phyloP scores from a whole-genome alignment of 2,797 vertebrate genomes.

The Hafferia zeledoni region DNA sequence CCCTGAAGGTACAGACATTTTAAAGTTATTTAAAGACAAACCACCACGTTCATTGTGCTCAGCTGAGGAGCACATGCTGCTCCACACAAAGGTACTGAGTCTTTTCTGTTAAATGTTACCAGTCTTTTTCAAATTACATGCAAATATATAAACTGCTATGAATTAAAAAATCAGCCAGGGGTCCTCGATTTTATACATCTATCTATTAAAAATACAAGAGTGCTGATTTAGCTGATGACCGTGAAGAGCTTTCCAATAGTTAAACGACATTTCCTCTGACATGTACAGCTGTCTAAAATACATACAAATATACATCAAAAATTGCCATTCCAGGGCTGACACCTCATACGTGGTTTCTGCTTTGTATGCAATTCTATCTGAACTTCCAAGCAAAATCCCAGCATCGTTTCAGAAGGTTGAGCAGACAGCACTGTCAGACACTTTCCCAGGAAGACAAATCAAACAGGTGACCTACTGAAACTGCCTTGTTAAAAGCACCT shows the following conservation, averaged over 20 bases:
- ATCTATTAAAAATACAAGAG: background rate
- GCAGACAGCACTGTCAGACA: background rate
- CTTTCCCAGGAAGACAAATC: background rate
- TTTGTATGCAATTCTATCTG: background rate
- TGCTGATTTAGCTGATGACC: background rate
- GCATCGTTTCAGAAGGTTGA: background rate
- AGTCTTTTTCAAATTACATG: background rate
- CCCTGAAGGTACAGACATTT: background rate
- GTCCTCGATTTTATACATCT: background rate
- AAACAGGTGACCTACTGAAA: background rate
- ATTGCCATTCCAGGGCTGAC: background rate
- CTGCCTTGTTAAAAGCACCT: background rate
- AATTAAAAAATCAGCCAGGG: background rate
- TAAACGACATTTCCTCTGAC: background rate
- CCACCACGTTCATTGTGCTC: background rate
- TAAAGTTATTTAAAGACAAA: constrained; percentile 4
- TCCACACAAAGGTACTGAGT: background rate
- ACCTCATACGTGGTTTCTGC: rapidly evolving
- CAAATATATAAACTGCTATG: background rate
- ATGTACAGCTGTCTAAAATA: background rate
- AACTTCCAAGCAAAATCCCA: background rate
- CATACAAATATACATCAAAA: background rate
- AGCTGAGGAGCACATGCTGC: background rate
- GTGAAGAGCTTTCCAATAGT: background rate
- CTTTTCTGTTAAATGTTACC: background rate